These are phyloP conservation scores for Bombus difficillimus DNA, from an alignment of 1,140 invertebrate genomes.

Conservation along the genomic window DNA sequence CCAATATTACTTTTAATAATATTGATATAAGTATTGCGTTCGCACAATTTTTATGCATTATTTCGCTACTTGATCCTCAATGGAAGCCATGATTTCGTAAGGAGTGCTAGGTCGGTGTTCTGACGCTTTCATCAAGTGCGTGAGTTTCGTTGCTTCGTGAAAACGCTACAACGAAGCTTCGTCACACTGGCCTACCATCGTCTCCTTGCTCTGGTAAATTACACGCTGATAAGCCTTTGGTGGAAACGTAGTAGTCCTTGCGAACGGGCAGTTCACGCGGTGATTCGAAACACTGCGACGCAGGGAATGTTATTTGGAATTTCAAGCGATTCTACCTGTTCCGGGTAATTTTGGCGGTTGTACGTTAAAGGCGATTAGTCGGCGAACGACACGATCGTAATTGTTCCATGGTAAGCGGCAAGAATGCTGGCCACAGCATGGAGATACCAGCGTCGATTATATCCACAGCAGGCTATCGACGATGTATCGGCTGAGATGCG, in stretches of 20 bases:
- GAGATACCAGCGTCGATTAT: constrained; percentile 4
- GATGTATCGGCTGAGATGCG: not conserved
- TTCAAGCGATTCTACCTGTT: constrained; percentile 27
- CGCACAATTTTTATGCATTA: no score
- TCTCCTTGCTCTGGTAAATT: not conserved
- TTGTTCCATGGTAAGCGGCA: constrained; percentile 20
- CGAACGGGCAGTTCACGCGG: constrained; percentile 2
- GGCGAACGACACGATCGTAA: constrained; percentile 11
- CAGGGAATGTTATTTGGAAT: constrained; percentile 32
- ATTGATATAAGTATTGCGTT: no score
- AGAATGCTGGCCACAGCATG: not conserved
- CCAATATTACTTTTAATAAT: no score
- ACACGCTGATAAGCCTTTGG: constrained; percentile 4
- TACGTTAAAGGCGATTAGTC: constrained; percentile 35
- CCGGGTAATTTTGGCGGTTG: constrained; percentile 20
- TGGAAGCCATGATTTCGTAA: not conserved
- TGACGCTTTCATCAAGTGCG: not conserved
- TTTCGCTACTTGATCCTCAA: no score
- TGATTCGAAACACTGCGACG: constrained; percentile 6
- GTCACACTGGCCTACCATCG: not conserved
- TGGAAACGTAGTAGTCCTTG: not conserved
- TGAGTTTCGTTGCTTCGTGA: no score
- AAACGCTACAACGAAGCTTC: not conserved
- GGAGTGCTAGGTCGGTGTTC: not conserved
- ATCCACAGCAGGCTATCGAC: not conserved